Evolutionary conservation across 2,797 vertebrate species (phyloP).

Genomic region (Xiphorhynchus erythropygius): DNA sequence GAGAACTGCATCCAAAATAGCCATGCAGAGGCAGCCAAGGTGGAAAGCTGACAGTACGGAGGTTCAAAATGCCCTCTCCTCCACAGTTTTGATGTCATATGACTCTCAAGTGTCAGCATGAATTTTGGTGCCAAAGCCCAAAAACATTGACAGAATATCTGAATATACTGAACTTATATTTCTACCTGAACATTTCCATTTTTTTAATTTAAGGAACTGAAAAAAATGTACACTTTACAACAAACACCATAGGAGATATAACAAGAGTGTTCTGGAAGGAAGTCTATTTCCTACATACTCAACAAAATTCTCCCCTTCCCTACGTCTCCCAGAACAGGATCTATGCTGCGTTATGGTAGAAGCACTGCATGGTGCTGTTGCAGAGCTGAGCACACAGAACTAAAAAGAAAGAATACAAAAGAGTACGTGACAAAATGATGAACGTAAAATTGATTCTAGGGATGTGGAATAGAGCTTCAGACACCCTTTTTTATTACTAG

Average conservation of each 20-base stretch:
- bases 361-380: neutral
- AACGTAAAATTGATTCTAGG: neutral
- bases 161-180: neutral
- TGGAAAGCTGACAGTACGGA: neutral
- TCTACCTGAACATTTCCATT: neutral
- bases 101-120: neutral
- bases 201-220: neutral
- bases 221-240: neutral
- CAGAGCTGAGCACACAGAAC: neutral
- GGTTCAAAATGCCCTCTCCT: neutral
- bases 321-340: neutral
- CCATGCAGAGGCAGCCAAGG: neutral
- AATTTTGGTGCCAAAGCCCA: neutral
- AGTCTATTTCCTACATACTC: neutral
- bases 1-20: neutral
- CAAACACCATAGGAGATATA: neutral
- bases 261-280: neutral
- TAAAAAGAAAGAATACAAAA: neutral
- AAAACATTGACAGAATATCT: neutral
- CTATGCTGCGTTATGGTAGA: neutral
- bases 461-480: neutral
- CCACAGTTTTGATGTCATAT: neutral
- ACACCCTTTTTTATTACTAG: neutral
- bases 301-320: neutral
- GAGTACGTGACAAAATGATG: neutral